These are phyloP conservation scores for Scomber colias DNA, from an alignment of 2,113 vertebrate species.

Conservation along the genomic window DNA sequence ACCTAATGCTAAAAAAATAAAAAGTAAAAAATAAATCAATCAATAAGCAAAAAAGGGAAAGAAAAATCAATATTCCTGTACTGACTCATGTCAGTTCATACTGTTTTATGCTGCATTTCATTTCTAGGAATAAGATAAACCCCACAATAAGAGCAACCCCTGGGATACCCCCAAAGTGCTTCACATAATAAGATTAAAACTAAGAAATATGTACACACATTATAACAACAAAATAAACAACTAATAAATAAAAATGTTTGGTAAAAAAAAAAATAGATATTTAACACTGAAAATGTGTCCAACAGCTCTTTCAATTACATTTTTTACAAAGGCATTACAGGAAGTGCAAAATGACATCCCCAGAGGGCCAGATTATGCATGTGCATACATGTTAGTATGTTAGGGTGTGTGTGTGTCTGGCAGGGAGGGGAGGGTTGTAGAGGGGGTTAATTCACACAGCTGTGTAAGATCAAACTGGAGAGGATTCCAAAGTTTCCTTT, in stretches of 20 bases:
- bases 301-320: not conserved
- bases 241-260: not conserved
- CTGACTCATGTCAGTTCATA: constrained; percentile 49
- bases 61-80: constrained; percentile 57
- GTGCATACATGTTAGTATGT: constrained; percentile 17
- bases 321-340: not conserved
- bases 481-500: constrained; percentile 73
- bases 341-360: constrained; percentile 23
- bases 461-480: constrained; percentile 65
- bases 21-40: constrained; percentile 40
- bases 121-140: constrained; percentile 12
- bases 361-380: constrained; percentile 40
- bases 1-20: constrained; percentile 36
- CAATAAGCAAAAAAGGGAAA: constrained; percentile 44
- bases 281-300: not conserved
- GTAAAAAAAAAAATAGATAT: not conserved
- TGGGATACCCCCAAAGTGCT: not conserved
- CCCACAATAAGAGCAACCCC: not conserved
- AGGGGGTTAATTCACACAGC: constrained; percentile 62
- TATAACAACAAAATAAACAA: constrained; percentile 1
- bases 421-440: not conserved
- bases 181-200: not conserved
- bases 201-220: not conserved
- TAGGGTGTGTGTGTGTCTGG: not conserved
- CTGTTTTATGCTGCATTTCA: constrained; percentile 38